Evolutionary conservation across 2,113 vertebrate species (phyloP).

Genomic region (Psittacara wagleri): DNA sequence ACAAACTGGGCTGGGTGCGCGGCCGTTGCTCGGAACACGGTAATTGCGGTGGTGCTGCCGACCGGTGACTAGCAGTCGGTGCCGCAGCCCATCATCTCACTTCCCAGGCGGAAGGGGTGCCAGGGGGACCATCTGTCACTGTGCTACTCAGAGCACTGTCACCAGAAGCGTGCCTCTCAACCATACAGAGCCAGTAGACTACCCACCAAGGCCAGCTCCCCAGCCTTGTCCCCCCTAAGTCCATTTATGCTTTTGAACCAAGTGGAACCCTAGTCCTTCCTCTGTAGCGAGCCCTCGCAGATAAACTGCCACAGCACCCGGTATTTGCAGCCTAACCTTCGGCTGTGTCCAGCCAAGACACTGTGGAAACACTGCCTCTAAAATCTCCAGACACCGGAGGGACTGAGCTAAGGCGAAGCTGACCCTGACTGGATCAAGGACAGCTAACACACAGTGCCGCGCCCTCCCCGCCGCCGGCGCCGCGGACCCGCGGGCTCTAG

Average conservation of each 20-base stretch:
- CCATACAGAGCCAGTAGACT: not conserved
- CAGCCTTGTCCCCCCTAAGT: not conserved
- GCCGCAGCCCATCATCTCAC: not conserved
- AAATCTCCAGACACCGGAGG: not conserved
- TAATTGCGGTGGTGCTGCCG: not conserved
- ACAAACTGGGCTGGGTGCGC: not conserved
- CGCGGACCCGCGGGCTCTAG: not conserved
- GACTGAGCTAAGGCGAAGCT: not conserved
- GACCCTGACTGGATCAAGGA: not conserved
- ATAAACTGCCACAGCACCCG: not conserved
- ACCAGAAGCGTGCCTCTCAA: not conserved
- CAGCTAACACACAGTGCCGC: not conserved
- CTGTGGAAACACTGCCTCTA: not conserved
- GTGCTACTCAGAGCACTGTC: not conserved
- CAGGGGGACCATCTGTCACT: not conserved
- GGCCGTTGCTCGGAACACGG: not conserved
- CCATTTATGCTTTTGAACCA: not conserved
- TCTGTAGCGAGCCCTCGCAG: accelerated
- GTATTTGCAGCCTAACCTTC: not conserved
- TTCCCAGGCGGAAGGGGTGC: not conserved
- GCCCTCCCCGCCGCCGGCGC: no score
- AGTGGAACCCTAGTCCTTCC: not conserved
- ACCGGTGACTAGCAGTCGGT: not conserved
- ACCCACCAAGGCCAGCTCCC: not conserved
- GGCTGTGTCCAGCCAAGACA: not conserved